Percentiles rank a stretch among this genome's conserved stretches.
Evolutionary conservation across 2,113 vertebrate species (phyloP).

Genomic region (Aepyceros melampus): DNA sequence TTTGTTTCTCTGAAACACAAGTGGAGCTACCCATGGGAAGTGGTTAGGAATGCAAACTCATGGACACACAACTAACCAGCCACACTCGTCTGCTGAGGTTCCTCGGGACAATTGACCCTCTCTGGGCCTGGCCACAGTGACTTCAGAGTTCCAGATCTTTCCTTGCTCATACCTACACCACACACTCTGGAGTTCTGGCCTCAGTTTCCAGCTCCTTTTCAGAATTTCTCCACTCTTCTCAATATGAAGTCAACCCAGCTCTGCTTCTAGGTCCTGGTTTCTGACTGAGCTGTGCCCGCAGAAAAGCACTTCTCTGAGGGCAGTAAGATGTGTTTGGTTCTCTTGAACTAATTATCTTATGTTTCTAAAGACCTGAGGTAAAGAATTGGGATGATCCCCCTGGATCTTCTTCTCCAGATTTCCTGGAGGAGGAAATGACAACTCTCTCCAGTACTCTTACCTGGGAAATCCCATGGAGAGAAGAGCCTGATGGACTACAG

Average conservation of each 20-base stretch:
- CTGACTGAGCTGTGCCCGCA: too few relatives aligned
- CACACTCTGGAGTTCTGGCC: accelerated
- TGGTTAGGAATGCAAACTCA: accelerated
- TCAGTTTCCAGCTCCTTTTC: accelerated
- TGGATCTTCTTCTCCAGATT: not conserved
- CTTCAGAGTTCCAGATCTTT: accelerated
- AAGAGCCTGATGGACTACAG: not conserved
- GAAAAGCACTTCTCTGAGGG: accelerated
- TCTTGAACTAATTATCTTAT: not conserved
- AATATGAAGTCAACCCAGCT: not conserved
- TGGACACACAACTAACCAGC: not conserved
- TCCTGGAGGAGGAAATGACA: not conserved
- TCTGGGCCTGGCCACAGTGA: not conserved
- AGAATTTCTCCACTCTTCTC: not conserved
- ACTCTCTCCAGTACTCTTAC: not conserved
- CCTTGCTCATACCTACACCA: accelerated
- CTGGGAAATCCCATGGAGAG: not conserved
- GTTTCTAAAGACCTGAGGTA: not conserved
- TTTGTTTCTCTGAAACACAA: accelerated
- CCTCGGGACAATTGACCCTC: accelerated
- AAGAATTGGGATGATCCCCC: not conserved
- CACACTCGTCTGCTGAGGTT: accelerated
- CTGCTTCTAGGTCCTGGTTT: too few relatives aligned
- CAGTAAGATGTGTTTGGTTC: too few relatives aligned
- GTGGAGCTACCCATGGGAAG: too few relatives aligned